phyloP scores from a whole-genome alignment of 2,888 invertebrate species.

The Drymonia ruficornis region DNA sequence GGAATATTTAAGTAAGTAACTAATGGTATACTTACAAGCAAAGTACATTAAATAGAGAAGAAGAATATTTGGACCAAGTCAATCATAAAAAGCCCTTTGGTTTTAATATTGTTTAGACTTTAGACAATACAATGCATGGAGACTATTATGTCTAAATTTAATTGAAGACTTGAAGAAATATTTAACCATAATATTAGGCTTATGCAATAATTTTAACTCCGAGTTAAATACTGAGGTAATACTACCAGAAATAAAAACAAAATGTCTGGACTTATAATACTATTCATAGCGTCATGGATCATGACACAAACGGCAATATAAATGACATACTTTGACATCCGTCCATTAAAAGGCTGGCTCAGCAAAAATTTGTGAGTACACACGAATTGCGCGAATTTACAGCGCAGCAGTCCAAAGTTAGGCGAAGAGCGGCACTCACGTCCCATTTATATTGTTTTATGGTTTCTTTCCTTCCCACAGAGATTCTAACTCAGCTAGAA shows the following conservation, averaged over 20 bases:
- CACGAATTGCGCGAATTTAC: conserved; percentile 56
- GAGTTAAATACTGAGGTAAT: too few relatives aligned
- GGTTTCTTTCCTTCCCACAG: conserved; percentile 68
- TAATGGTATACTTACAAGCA: not conserved
- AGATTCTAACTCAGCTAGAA: conserved; percentile 57
- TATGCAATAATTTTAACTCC: too few relatives aligned
- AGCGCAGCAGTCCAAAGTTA: conserved; percentile 54
- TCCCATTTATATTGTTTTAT: conserved; percentile 80
- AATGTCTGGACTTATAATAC: too few relatives aligned
- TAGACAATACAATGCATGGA: too few relatives aligned
- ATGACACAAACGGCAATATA: conserved; percentile 20
- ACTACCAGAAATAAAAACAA: too few relatives aligned
- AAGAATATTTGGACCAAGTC: too few relatives aligned
- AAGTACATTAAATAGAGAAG: not conserved
- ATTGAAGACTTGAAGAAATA: too few relatives aligned
- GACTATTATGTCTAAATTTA: too few relatives aligned
- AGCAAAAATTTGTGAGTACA: conserved; percentile 46
- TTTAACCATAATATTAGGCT: too few relatives aligned
- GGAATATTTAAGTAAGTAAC: not conserved
- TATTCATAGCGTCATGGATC: conserved; percentile 5
- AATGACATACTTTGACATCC: conserved; percentile 16
- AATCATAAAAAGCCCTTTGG: too few relatives aligned
- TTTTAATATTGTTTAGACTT: too few relatives aligned
- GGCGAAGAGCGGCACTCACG: conserved; percentile 59
- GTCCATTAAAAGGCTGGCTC: conserved; percentile 32